phyloP scores from a whole-genome alignment of 2,113 vertebrate genomes.

The Uria lomvia region DNA sequence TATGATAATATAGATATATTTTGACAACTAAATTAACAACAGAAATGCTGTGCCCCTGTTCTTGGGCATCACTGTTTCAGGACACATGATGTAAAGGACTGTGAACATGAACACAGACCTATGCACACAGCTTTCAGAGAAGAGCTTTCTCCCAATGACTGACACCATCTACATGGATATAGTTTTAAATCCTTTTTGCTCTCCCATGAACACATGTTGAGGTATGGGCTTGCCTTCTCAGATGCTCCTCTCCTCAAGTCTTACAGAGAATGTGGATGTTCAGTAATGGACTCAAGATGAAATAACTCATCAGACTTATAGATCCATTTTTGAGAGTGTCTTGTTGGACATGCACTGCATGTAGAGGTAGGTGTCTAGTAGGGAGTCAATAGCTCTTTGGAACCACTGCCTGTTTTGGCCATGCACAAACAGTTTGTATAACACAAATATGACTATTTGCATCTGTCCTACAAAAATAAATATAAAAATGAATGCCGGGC shows the following conservation, averaged over 20 bases:
- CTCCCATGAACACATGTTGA: background rate
- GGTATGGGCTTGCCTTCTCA: background rate
- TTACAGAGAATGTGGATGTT: background rate
- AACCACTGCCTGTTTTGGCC: background rate
- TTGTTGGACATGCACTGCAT: background rate
- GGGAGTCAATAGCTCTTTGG: background rate
- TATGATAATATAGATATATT: background rate
- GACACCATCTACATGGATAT: background rate
- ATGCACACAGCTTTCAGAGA: background rate
- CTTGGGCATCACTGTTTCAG: background rate
- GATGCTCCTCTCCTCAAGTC: background rate
- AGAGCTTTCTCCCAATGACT: background rate
- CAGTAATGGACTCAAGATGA: background rate
- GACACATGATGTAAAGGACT: no score
- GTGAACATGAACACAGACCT: background rate
- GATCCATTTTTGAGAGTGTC: background rate
- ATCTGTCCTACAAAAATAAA: background rate
- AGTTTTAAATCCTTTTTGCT: background rate
- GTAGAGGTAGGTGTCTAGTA: background rate
- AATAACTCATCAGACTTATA: background rate
- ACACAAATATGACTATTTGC: background rate
- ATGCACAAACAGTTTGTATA: background rate
- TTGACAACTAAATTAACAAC: background rate
- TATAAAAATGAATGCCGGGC: background rate
- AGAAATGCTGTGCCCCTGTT: rapidly evolving